Conservation (phyloP, 2,797 vertebrate species). For the Cirrhinus molitorella region DNA sequence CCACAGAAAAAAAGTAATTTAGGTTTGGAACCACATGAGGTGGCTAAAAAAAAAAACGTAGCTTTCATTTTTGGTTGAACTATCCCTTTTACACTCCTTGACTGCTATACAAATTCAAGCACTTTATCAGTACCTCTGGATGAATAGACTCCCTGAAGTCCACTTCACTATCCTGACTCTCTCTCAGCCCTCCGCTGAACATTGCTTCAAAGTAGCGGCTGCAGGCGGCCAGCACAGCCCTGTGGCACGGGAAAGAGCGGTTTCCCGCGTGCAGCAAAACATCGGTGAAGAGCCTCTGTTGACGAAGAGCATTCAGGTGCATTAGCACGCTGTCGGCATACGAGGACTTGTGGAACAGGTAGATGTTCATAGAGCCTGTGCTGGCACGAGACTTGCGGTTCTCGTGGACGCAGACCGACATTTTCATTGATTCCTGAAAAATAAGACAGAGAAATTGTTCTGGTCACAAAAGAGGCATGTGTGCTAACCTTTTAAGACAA, state of each 20-base stretch:
- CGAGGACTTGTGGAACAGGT: conserved; percentile 97
- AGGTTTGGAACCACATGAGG: not conserved
- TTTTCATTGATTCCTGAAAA: conserved; percentile 93
- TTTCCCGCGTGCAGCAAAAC: conserved; percentile 94
- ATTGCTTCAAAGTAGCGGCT: conserved; percentile 99
- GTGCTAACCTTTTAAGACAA: not conserved
- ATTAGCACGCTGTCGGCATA: conserved; percentile 98
- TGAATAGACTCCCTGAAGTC: conserved; percentile 97
- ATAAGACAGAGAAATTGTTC: conserved; percentile 38
- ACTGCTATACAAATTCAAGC: not conserved
- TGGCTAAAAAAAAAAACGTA: not conserved
- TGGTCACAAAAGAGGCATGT: not conserved
- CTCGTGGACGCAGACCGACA: conserved; percentile 98
- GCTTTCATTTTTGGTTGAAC: not conserved
- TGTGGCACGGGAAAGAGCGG: conserved; percentile 96
- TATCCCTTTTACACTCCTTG: not conserved
- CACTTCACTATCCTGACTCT: conserved; percentile 96
- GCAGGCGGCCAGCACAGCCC: conserved; percentile 95
- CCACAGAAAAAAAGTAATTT: not conserved
- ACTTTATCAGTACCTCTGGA: conserved; percentile 76
- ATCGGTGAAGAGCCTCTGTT: conserved; percentile 95
- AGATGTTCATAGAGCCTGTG: conserved; percentile 98
- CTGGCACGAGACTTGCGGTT: conserved; percentile 97
- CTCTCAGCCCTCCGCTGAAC: conserved; percentile 96
- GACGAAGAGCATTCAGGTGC: conserved; percentile 92